These are phyloP conservation scores for Bubalus kerabau DNA, from an alignment of 2,113 vertebrate species.

Conservation along the genomic window DNA sequence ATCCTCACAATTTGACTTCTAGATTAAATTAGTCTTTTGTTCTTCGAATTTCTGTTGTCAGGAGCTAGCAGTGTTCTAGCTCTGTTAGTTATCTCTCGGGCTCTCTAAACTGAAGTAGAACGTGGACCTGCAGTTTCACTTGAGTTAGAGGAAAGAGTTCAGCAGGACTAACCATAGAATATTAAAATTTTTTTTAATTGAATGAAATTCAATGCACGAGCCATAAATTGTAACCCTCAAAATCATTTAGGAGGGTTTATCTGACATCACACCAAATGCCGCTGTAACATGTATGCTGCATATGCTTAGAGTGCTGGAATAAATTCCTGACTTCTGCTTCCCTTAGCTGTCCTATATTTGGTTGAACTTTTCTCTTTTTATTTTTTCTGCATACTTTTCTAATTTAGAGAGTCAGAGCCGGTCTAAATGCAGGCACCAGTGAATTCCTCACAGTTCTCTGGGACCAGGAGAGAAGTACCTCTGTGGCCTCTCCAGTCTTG, in stretches of 20 bases:
- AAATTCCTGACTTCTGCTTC: slow-evolving; percentile 4
- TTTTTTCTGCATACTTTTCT: slow-evolving; percentile 1
- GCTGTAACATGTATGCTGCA: neutral
- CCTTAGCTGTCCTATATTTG: neutral
- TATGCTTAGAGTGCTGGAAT: neutral
- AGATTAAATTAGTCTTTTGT: neutral
- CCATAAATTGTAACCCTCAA: neutral
- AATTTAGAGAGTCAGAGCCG: slow-evolving; percentile 47
- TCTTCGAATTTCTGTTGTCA: neutral
- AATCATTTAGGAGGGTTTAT: neutral
- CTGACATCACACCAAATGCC: neutral
- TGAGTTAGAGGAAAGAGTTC: neutral
- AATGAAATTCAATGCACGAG: neutral
- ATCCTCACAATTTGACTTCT: neutral
- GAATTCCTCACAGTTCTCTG: slow-evolving; percentile 21
- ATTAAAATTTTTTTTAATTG: neutral
- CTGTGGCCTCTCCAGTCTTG: neutral
- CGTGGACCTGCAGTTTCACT: neutral
- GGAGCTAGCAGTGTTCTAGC: neutral
- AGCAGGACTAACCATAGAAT: neutral
- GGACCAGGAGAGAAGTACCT: slow-evolving; percentile 8
- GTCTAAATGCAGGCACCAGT: slow-evolving; percentile 38
- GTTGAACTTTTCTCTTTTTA: neutral
- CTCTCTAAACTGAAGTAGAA: neutral
- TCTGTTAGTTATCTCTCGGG: neutral